Evolutionary conservation across 1,140 invertebrate genomes (phyloP).

Genomic region (Trichonephila clavipes): DNA sequence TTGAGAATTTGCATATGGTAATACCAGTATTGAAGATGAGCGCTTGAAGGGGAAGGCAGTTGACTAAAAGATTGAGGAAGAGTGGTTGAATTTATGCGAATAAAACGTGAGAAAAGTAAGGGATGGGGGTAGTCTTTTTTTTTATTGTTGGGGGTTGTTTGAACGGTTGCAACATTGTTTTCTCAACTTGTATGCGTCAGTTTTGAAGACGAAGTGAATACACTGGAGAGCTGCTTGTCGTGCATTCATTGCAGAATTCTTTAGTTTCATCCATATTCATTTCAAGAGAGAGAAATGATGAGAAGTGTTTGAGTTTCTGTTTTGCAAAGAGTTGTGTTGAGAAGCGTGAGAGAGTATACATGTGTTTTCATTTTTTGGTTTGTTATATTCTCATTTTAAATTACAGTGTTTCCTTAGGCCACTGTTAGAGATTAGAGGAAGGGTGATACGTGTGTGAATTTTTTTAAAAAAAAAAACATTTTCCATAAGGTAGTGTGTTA

Average conservation of each 20-base stretch:
- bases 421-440: too few relatives aligned
- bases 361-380: not conserved
- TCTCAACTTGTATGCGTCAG: not conserved
- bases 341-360: not conserved
- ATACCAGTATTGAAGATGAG: conserved; percentile 6
- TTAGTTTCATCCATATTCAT: conserved; percentile 10
- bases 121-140: not conserved
- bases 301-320: not conserved
- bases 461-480: too few relatives aligned
- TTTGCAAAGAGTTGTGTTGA: not conserved
- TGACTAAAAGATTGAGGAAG: not conserved
- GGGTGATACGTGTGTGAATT: too few relatives aligned
- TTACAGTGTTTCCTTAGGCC: not conserved
- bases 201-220: not conserved
- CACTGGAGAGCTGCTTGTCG: not conserved
- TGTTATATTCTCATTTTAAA: not conserved
- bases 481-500: too few relatives aligned
- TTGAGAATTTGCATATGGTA: conserved; percentile 21
- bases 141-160: not conserved
- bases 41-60: not conserved
- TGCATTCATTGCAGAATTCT: not conserved
- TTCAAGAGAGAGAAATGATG: not conserved
- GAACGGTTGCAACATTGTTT: not conserved
- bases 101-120: not conserved
- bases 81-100: conserved; percentile 11